Conservation (phyloP, 2,797 vertebrate genomes). For the Benthosema pterotum region DNA sequence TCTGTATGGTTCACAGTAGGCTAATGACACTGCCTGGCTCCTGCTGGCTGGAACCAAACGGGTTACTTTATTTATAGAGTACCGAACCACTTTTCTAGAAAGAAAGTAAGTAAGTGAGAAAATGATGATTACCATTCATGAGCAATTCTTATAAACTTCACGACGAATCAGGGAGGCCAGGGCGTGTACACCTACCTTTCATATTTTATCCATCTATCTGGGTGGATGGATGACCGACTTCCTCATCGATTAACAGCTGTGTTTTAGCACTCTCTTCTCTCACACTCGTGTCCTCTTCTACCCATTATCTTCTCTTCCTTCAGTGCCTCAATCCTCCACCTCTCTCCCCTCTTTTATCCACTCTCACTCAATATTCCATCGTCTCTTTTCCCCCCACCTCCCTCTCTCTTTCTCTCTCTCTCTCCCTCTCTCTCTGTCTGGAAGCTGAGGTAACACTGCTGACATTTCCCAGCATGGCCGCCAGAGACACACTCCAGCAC, state of each 20-base stretch:
- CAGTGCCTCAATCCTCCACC: slow-evolving; percentile 18
- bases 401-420: background rate
- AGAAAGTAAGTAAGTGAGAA: too few relatives aligned
- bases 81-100: too few relatives aligned
- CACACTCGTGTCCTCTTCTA: slow-evolving; percentile 3
- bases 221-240: slow-evolving; percentile 1
- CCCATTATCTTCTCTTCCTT: slow-evolving; percentile 45
- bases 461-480: slow-evolving; percentile 87
- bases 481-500: slow-evolving; percentile 75
- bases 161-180: too few relatives aligned
- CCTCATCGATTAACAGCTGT: slow-evolving; percentile 40
- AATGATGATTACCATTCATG: too few relatives aligned
- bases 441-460: slow-evolving; percentile 73
- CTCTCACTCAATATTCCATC: background rate
- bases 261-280: slow-evolving; percentile 9
- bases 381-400: background rate
- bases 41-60: too few relatives aligned
- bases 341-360: slow-evolving; percentile 1
- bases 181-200: too few relatives aligned
- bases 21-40: too few relatives aligned
- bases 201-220: too few relatives aligned
- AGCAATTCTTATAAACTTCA: too few relatives aligned
- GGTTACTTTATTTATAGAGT: too few relatives aligned
- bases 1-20: too few relatives aligned
- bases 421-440: slow-evolving; percentile 38